phyloP scores from a whole-genome alignment of 1,140 invertebrate species.

The Drosophila carrolli region DNA sequence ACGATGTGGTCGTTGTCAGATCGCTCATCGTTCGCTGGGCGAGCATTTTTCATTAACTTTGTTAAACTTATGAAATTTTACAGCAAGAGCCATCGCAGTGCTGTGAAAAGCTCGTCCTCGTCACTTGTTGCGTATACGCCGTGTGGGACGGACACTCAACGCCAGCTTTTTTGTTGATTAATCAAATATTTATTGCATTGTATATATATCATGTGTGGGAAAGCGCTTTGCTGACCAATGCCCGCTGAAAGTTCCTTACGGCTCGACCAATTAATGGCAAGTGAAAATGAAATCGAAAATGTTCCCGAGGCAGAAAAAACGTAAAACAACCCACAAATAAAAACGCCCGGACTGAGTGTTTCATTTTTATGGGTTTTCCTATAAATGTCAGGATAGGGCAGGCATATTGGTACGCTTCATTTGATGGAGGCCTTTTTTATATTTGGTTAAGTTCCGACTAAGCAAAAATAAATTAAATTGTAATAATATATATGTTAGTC shows the following conservation, averaged over 20 bases:
- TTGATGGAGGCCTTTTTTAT: too few relatives aligned
- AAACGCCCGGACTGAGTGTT: slow-evolving; percentile 23
- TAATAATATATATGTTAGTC: too few relatives aligned
- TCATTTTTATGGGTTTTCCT: slow-evolving; percentile 29
- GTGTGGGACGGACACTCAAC: slow-evolving; percentile 24
- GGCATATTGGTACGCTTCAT: slow-evolving; percentile 1
- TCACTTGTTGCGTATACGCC: slow-evolving; percentile 82
- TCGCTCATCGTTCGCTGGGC: slow-evolving; percentile 49
- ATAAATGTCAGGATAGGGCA: not conserved
- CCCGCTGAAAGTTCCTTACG: slow-evolving; percentile 2
- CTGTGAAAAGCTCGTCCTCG: slow-evolving; percentile 50
- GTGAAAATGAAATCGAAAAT: slow-evolving; percentile 49
- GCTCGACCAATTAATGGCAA: slow-evolving; percentile 33
- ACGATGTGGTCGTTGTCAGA: slow-evolving; percentile 30
- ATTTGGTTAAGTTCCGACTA: too few relatives aligned
- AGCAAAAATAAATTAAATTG: too few relatives aligned
- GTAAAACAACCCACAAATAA: slow-evolving; percentile 33
- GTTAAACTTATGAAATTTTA: slow-evolving; percentile 58
- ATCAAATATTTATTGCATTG: slow-evolving; percentile 37
- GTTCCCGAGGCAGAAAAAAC: slow-evolving; percentile 18
- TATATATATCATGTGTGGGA: slow-evolving; percentile 28
- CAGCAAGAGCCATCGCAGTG: slow-evolving; percentile 15
- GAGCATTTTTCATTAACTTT: slow-evolving; percentile 72
- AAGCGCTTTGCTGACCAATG: slow-evolving; percentile 3
- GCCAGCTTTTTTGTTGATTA: slow-evolving; percentile 14